A percentile compares a stretch with the other conserved stretches of the same genome.
Conservation (phyloP, 2,888 invertebrate species). For the Polydrusus cervinus region DNA sequence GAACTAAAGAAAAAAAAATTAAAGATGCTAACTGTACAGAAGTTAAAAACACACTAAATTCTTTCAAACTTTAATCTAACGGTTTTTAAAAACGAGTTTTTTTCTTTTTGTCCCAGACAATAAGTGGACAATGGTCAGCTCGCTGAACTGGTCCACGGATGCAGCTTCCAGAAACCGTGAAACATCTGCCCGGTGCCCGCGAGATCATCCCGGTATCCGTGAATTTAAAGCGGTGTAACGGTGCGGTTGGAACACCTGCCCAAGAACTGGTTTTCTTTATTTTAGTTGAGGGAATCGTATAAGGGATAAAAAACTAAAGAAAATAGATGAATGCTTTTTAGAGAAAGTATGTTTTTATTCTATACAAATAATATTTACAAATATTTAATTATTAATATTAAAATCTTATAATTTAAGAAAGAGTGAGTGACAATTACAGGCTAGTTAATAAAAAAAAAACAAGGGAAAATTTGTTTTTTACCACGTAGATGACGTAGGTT, state of each 20-base stretch:
- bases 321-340: background rate
- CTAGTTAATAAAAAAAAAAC: too few relatives aligned
- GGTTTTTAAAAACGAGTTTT: conserved; percentile 52
- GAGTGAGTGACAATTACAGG: too few relatives aligned
- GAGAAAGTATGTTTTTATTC: too few relatives aligned
- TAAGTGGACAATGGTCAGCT: conserved; percentile 53
- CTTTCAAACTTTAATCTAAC: conserved; percentile 24
- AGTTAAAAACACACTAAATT: conserved; percentile 13
- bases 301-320: background rate
- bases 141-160: conserved; percentile 51
- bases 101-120: conserved; percentile 34
- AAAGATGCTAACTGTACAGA: conserved; percentile 7
- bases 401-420: too few relatives aligned
- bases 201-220: conserved; percentile 39
- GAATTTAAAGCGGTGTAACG: background rate
- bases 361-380: too few relatives aligned
- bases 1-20: too few relatives aligned
- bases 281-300: background rate
- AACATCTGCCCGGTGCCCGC: conserved; percentile 46
- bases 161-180: conserved; percentile 10
- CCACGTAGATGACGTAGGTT: too few relatives aligned
- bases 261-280: conserved; percentile 33
- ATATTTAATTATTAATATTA: too few relatives aligned
- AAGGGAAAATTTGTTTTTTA: too few relatives aligned
- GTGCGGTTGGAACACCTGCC: conserved; percentile 26